These are phyloP conservation scores for Eubasilissa regina DNA, from an alignment of 1,140 invertebrate species.

Conservation along the genomic window DNA sequence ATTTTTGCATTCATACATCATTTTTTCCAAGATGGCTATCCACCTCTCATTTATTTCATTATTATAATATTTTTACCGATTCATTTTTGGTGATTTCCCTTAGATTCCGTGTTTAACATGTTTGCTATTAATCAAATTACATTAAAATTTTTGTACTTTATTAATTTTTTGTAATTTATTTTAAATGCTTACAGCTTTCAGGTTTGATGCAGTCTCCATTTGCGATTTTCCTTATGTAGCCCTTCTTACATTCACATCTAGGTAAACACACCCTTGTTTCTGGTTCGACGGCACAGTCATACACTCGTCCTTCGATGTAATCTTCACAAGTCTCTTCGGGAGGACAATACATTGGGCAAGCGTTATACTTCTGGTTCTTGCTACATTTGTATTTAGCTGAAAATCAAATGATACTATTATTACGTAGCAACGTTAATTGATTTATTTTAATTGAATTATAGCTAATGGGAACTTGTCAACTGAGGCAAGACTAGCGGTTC, in stretches of 20 bases:
- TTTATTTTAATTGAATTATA: too few relatives aligned
- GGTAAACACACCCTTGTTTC: neutral
- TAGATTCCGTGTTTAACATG: too few relatives aligned
- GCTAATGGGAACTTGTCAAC: too few relatives aligned
- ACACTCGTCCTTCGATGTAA: neutral
- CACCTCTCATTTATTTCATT: too few relatives aligned
- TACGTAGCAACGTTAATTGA: too few relatives aligned
- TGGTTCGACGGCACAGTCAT: conserved; percentile 2
- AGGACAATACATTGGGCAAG: conserved; percentile 9
- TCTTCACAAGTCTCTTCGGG: neutral
- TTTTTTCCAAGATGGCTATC: too few relatives aligned
- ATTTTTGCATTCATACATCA: too few relatives aligned
- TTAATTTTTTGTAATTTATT: neutral
- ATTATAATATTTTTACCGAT: too few relatives aligned
- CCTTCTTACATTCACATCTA: conserved; percentile 38
- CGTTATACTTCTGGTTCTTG: conserved; percentile 8
- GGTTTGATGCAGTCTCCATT: neutral
- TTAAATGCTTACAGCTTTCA: conserved; percentile 3
- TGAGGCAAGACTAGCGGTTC: too few relatives aligned
- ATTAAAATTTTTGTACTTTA: neutral
- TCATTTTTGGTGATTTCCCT: too few relatives aligned
- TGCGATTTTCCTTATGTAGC: conserved; percentile 19
- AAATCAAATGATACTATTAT: neutral
- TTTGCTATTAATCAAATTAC: neutral
- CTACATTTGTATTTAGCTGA: conserved; percentile 33